Base-by-base conservation (phyloP, 2,888 invertebrate genomes). In the Rhyacophila evoluta region DNA sequence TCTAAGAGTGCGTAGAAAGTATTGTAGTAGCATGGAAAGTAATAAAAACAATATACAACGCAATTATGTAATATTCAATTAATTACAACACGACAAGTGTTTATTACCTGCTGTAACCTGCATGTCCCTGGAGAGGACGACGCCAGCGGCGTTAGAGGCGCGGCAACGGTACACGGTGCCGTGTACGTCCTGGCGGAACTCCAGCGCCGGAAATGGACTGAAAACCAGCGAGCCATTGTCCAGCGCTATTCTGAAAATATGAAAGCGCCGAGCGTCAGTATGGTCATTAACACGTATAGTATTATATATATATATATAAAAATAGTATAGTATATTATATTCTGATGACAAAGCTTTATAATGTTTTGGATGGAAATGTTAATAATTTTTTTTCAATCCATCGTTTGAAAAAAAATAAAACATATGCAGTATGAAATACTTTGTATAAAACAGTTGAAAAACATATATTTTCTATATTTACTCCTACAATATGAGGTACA, bases 161-260 rank as follows among this genome's bases (percentile, higher is more conserved):
- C 93, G 91, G 86, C 97, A 97, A 81, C 95, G 92, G 90, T 96
- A 96, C 81, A 93, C 91, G 36, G 94, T 92, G 78, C 94, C 93
- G 88, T 97, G 97, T 69, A 96, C 92, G 86, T 95, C 94, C 81
- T 94, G 93, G 28, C 95, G 91, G 89, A 94, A 96, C 86, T 93
- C 93, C 84, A 92, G 92, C 25, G 94, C 93, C 74, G 94, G 89
- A 87, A 97, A 97, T 78, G 96, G 94, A 83, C 93, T 93, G 86
- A 97, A 95, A 85, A 94, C 93, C 83, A 97, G 91, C 33, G 95
- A 95, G 83, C 96, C 96, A 87, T 97, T 96, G 84, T 94, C 93
- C 84, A 95, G 88, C 79, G 95, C 92, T 90, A 94, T 93, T 86
- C 95, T 95, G 91, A 77, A 86, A 89, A 86, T 25, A 55, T 19